Base-by-base conservation (phyloP, 1,140 invertebrate genomes). In the Aphaenogaster ashmeadi region DNA sequence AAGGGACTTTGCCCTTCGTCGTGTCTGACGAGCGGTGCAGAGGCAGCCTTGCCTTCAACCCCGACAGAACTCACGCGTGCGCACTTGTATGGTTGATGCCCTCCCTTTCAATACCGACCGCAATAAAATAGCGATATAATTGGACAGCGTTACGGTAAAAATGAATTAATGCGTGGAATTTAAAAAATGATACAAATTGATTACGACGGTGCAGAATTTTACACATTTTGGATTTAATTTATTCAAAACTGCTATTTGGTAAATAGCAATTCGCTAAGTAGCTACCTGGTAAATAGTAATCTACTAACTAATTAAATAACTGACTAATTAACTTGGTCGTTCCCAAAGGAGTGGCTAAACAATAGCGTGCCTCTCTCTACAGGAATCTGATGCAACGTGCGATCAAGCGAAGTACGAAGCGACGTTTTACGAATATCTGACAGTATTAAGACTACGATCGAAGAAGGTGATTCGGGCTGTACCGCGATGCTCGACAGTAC, bases 111-210 rank as follows among this genome's bases (percentile, higher is more conserved):
- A 66, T 79, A 66, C 11, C 62, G 44, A 38, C 18, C 62, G 78
- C 21, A 72, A 81, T 81, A 81, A 81, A 72, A 27, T 27, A 41
- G 69, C 69, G 79, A 72, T 72, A 72, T 72, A 81, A 41, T 71
- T 27, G 21, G 66, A 44, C 27, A n/a, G 79, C 4, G 47, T 58
- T 44, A 33, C 27, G 58, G 21, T 71, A 52, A 7, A 71, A 72
- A 44, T 15, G 13, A 72, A 54, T 71, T 41, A 47, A 67, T n/a
- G 33, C 3, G 3, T 9, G 18, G 47, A 21, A 67, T 54, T 27
- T 21, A 66, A 52, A 50, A 38, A 21, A 77, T 1, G n/a, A 41
- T 38, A 64, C 54, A 38, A 79, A 15, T 13, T 13, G 15, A 0
- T 33, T 8, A 27, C 2, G 2, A 1, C 36, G 3, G 3, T 9